Evolutionary conservation across 2,797 vertebrate genomes (phyloP).

Genomic region (Thripadectes ignobilis): DNA sequence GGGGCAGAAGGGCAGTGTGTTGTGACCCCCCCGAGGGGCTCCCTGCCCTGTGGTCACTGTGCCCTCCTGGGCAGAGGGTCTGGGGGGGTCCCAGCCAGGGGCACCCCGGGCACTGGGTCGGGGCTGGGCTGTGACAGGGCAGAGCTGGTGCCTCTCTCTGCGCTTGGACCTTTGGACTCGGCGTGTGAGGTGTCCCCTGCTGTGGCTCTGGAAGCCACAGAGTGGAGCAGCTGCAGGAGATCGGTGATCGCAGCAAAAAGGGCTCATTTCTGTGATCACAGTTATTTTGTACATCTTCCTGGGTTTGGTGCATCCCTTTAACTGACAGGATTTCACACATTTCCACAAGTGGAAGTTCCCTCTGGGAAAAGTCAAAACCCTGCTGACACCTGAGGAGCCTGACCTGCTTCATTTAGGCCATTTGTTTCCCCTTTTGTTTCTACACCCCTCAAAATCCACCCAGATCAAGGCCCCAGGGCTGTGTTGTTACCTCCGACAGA

Average conservation of each 20-base stretch:
- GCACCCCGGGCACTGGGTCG: neutral
- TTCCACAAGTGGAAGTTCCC: neutral
- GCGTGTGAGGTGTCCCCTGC: neutral
- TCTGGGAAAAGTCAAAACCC: neutral
- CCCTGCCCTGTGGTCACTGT: too few relatives aligned
- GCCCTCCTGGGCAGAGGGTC: too few relatives aligned
- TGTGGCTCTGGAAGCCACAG: neutral
- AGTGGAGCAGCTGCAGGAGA: neutral
- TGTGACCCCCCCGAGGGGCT: neutral
- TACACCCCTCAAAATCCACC: neutral
- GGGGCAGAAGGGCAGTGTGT: neutral
- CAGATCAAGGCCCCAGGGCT: neutral
- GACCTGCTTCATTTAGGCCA: fast-evolving
- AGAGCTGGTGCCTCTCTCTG: neutral
- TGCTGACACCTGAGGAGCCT: neutral
- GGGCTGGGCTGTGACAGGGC: neutral
- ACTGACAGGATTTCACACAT: neutral
- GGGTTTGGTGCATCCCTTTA: neutral
- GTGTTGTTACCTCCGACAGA: neutral
- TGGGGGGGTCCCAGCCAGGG: too few relatives aligned
- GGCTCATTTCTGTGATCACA: too few relatives aligned
- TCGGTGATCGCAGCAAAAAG: neutral
- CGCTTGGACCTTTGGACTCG: too few relatives aligned
- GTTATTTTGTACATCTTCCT: fast-evolving
- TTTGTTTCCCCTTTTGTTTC: neutral